These are phyloP conservation scores for Umimayanthus chanpuru DNA, from an alignment of 92 coral and sea anemone species.

Conservation along the genomic window DNA sequence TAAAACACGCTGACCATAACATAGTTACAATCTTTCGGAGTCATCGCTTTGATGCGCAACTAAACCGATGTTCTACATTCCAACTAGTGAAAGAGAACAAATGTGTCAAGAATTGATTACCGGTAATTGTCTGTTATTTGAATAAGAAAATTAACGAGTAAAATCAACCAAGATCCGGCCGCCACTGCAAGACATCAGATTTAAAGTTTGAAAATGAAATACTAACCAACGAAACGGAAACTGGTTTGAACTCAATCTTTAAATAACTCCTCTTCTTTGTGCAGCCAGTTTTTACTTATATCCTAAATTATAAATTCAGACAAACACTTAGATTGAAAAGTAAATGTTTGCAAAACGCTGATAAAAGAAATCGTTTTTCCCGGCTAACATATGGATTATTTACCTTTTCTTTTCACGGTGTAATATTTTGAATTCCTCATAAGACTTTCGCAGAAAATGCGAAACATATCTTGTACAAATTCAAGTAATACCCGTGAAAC, in stretches of 20 bases:
- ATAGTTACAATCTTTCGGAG: too few species aligned
- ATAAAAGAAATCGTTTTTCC: background rate
- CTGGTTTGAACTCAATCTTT: background rate
- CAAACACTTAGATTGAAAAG: slow-evolving; percentile 13
- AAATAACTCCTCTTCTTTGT: background rate
- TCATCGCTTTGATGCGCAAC: background rate
- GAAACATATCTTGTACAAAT: background rate
- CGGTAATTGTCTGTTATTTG: background rate
- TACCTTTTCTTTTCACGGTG: background rate
- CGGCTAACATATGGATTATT: background rate
- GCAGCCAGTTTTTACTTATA: background rate
- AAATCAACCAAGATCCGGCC: background rate
- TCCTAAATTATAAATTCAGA: background rate
- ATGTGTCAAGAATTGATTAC: too few species aligned
- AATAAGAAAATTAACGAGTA: too few species aligned
- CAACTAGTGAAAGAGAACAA: background rate
- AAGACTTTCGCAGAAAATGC: background rate
- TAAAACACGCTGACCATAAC: too few species aligned
- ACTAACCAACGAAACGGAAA: background rate
- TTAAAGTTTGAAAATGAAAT: background rate
- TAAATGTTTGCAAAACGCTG: slow-evolving; percentile 18
- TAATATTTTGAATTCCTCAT: background rate
- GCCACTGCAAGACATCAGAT: background rate
- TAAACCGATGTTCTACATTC: background rate
- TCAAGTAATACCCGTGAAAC: background rate